Percentiles rank a stretch among this genome's conserved stretches.
Evolutionary conservation across 2,113 vertebrate species (phyloP).

Genomic region (Heteronetta atricapilla): DNA sequence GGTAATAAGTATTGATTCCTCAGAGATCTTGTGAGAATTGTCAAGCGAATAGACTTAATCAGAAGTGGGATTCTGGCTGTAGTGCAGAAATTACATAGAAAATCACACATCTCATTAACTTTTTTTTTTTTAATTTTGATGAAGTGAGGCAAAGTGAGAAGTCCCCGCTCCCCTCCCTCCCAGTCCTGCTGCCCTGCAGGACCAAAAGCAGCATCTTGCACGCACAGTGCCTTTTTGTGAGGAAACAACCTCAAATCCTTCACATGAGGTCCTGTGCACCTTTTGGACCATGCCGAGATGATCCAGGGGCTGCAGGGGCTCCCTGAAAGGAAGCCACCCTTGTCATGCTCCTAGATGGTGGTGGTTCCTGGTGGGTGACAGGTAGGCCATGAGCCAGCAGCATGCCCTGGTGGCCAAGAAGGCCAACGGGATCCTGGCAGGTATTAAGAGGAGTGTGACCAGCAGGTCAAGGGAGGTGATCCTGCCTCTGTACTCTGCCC

Average conservation of each 20-base stretch:
- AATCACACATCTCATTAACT: slow-evolving; percentile 1
- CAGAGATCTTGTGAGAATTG: neutral
- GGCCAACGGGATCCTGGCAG: too few species aligned
- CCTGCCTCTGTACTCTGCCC: too few species aligned
- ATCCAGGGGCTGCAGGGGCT: neutral
- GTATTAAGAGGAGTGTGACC: too few species aligned
- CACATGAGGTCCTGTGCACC: neutral
- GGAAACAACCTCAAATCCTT: neutral
- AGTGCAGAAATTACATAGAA: neutral
- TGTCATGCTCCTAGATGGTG: neutral
- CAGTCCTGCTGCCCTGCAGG: neutral
- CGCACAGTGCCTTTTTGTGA: neutral
- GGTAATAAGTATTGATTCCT: slow-evolving; percentile 4
- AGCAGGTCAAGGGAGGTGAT: too few species aligned
- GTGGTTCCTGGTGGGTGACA: neutral
- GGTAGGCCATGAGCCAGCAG: too few species aligned
- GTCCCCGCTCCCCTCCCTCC: neutral
- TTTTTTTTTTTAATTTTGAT: neutral
- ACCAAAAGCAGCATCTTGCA: neutral
- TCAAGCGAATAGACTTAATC: neutral
- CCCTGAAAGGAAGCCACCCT: neutral
- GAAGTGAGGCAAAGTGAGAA: neutral
- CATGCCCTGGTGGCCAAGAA: too few species aligned
- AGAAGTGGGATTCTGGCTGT: neutral
- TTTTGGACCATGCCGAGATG: neutral